Evolutionary conservation across 1,140 invertebrate genomes (phyloP).

Genomic region (Idris sp.): DNA sequence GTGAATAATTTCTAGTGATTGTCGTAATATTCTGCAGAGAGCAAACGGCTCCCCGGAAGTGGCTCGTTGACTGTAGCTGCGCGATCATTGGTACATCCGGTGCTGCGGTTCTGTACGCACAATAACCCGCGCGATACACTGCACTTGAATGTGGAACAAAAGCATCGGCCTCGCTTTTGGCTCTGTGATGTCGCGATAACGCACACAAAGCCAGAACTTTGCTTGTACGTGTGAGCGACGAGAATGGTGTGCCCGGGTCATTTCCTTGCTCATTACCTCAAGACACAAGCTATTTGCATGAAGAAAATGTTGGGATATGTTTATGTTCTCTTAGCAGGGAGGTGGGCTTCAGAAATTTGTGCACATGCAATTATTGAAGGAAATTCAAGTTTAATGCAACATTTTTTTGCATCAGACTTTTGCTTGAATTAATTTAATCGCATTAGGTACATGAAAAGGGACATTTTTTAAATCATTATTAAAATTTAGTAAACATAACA

Average conservation of each 20-base stretch:
- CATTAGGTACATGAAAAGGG: no score
- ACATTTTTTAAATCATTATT: no score
- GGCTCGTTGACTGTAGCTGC: constrained; percentile 74
- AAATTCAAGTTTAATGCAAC: no score
- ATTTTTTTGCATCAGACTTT: no score
- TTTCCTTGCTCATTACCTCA: constrained; percentile 49
- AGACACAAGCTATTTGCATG: constrained; percentile 33
- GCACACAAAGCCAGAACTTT: constrained; percentile 7
- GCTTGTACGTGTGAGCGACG: constrained; percentile 16
- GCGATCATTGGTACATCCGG: constrained; percentile 77
- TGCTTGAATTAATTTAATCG: no score
- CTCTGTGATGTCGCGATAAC: constrained; percentile 47
- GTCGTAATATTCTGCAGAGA: constrained; percentile 70
- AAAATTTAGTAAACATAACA: no score
- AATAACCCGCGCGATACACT: constrained; percentile 63
- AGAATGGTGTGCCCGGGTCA: constrained; percentile 36
- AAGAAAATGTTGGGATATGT: constrained; percentile 32
- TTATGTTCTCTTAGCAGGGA: constrained; percentile 8
- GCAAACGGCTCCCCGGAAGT: constrained; percentile 75
- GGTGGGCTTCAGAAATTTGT: constrained; percentile 10
- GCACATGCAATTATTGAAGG: constrained; percentile 12
- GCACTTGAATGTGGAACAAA: constrained; percentile 72
- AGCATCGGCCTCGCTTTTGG: constrained; percentile 55
- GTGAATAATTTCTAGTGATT: constrained; percentile 72
- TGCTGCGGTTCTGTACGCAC: constrained; percentile 65